Evolutionary conservation across 2,113 vertebrate genomes (phyloP), one percentile per base, ranked within the genome.

Genomic region (Clarias macrocephalus): DNA sequence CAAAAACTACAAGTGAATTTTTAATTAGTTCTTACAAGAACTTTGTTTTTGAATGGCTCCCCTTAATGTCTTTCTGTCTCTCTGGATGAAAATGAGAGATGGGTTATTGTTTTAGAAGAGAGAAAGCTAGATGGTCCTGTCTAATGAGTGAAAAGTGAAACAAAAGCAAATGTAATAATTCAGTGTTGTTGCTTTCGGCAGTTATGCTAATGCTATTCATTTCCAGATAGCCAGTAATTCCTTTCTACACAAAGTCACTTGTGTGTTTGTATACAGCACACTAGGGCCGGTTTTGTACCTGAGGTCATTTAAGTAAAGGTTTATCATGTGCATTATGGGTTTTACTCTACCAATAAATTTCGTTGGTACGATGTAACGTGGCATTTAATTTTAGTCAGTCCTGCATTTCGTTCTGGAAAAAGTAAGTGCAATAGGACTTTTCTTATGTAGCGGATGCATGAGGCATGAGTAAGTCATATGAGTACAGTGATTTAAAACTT

Each of bases 171-270:
- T 12, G 42, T 28, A 9, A 42, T 85, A 25, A 15, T 62, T 72
- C 9, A 52, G 13, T 19, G 13, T 19, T 28, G 37, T 60, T 62
- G 70, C 57, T 85, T 85, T 8, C 48, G 37, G 84, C 84, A 52
- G 6, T 63, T 28, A 52, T 52, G 25, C 25, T 85, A 48, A 85
- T 48, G 52, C 76, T 62, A 76, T 85, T 85, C 3, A 77, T 63
- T 76, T 54, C 30, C 83, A 75, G 25, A 25, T 85, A 73, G 70
- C 25, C 72, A 18, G 52, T 85, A 63, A 52, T 63, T 85, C 37
- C n/a, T 62, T 25, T 1, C 15, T 42, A 28, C 21, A 9, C 33
- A 57, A 25, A 48, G 59, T 30, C 52, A 33, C 30, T 42, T 25
- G 54, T 85, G 72, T 23, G 15, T 85, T 57, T 60, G 70, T 54